Conservation (phyloP, 2,797 vertebrate species). For the Microctenopoma steveboyesi region DNA sequence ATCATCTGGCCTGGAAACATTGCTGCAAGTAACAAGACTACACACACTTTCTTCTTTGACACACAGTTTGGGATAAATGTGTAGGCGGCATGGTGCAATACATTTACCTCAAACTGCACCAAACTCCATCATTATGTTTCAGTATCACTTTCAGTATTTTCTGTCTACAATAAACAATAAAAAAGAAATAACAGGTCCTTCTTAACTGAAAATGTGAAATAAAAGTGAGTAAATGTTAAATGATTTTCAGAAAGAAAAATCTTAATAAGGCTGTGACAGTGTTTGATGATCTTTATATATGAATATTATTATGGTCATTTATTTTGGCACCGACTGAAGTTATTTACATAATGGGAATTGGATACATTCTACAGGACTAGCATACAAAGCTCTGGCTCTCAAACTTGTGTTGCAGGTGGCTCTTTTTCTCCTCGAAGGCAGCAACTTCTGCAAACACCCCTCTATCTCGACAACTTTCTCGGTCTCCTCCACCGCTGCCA, state of each 20-base stretch:
- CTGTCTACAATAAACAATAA: too few species aligned
- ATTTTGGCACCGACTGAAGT: neutral
- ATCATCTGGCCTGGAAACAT: conserved; percentile 95
- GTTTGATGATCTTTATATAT: neutral
- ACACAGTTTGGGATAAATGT: rapidly evolving
- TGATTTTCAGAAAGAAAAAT: too few species aligned
- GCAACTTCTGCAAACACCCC: neutral
- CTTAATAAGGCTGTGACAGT: too few species aligned
- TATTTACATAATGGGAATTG: too few species aligned
- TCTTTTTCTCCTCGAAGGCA: conserved; percentile 33
- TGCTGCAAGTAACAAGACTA: conserved; percentile 74
- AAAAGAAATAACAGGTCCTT: too few species aligned
- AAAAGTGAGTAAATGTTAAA: too few species aligned
- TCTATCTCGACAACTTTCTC: conserved; percentile 47
- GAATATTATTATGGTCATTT: too few species aligned
- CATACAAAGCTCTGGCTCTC: neutral
- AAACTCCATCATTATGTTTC: too few species aligned
- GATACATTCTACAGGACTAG: too few species aligned
- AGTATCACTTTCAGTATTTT: too few species aligned
- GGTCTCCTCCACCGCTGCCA: conserved; percentile 71
- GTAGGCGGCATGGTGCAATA: neutral
- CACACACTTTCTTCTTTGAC: neutral
- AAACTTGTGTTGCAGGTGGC: conserved; percentile 45
- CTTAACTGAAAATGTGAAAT: too few species aligned
- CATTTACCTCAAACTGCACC: neutral